phyloP scores from a whole-genome alignment of 2,888 invertebrate species.

The Phytoseiulus persimilis region DNA sequence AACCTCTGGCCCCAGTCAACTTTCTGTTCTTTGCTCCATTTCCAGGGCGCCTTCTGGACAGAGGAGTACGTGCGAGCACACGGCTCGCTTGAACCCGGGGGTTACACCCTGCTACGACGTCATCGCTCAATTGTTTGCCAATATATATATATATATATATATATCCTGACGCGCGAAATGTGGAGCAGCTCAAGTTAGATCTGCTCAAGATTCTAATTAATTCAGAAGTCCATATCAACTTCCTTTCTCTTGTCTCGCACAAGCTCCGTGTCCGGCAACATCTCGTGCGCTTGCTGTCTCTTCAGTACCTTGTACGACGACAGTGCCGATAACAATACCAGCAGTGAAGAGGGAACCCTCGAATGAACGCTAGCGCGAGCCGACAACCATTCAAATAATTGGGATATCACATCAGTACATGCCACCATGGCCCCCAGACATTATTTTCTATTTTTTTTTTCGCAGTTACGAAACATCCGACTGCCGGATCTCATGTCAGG shows the following conservation, averaged over 20 bases:
- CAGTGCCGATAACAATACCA: neutral
- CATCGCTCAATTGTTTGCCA: too few species aligned
- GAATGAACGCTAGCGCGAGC: neutral
- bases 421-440: neutral
- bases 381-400: neutral
- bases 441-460: neutral
- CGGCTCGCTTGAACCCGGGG: too few species aligned
- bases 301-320: neutral
- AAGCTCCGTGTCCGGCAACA: too few species aligned
- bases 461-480: neutral
- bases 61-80: too few species aligned
- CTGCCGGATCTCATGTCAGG: neutral
- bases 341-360: neutral
- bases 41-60: too few species aligned
- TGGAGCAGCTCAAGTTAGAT: too few species aligned
- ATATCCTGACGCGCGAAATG: too few species aligned
- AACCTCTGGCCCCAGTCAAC: neutral
- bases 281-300: neutral
- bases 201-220: too few species aligned
- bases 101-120: too few species aligned
- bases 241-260: too few species aligned
- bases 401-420: neutral
- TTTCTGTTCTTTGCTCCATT: neutral
- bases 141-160: too few species aligned
- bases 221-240: too few species aligned